Conservation (phyloP, 2,113 vertebrate genomes). For the Chionodraco myersi region DNA sequence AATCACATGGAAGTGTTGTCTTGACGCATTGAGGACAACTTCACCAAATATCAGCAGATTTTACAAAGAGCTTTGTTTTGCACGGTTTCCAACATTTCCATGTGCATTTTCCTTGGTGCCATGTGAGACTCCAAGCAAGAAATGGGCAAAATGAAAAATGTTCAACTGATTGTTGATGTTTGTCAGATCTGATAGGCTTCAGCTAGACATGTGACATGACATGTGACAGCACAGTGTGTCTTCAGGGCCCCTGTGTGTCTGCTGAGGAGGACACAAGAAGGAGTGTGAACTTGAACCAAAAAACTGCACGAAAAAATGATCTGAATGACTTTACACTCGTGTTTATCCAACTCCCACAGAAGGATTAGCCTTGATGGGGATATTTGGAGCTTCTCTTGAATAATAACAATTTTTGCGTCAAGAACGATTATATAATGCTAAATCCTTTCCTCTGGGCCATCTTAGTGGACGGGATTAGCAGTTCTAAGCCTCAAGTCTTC, state of each 20-base stretch:
- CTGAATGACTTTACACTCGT: not conserved
- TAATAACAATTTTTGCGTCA: slow-evolving; percentile 14
- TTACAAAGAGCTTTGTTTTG: not conserved
- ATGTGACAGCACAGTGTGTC: slow-evolving; percentile 1
- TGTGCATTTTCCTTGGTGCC: not conserved
- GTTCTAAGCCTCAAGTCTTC: slow-evolving; percentile 28
- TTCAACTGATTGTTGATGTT: slow-evolving; percentile 1
- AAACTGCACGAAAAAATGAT: not conserved
- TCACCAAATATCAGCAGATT: not conserved
- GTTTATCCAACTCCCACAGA: slow-evolving; percentile 18
- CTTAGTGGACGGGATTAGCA: slow-evolving; percentile 40
- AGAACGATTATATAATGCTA: slow-evolving; percentile 40
- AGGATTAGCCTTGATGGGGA: slow-evolving; percentile 47
- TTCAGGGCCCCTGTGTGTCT: slow-evolving; percentile 21
- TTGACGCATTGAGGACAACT: not conserved
- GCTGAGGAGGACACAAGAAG: not conserved
- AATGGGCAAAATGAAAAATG: not conserved
- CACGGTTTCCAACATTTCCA: not conserved
- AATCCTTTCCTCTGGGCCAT: slow-evolving; percentile 31
- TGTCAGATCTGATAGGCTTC: slow-evolving; percentile 3
- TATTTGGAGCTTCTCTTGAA: slow-evolving; percentile 31
- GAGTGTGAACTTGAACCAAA: not conserved
- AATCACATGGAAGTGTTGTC: not conserved
- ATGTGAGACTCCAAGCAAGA: not conserved
- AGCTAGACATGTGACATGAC: not conserved